phyloP scores from a whole-genome alignment of 2,113 vertebrate species.

The Planiliza haematocheilus region DNA sequence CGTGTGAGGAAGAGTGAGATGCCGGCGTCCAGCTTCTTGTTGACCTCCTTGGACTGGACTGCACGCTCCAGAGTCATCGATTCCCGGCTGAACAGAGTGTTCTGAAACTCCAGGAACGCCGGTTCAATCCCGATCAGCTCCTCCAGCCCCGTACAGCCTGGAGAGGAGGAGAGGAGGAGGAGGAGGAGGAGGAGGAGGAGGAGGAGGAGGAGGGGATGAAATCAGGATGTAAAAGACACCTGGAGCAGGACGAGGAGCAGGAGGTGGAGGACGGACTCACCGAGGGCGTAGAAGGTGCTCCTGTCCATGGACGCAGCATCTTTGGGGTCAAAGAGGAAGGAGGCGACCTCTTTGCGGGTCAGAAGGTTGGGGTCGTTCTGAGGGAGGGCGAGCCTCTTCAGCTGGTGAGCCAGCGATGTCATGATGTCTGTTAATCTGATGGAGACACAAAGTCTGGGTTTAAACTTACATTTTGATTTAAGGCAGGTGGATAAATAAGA shows the following conservation, averaged over 20 bases:
- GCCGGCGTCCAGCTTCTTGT: slow-evolving; percentile 88
- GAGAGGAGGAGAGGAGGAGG: no score
- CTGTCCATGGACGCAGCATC: slow-evolving; percentile 91
- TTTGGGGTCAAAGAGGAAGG: slow-evolving; percentile 91
- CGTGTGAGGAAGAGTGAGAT: slow-evolving; percentile 91
- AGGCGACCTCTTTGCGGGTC: slow-evolving; percentile 82
- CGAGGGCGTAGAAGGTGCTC: slow-evolving; percentile 92
- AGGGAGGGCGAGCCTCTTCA: slow-evolving; percentile 92
- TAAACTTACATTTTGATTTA: no score
- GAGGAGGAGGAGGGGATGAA: no score
- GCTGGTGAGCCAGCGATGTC: slow-evolving; percentile 94
- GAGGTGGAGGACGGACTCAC: slow-evolving; percentile 75
- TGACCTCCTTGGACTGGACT: slow-evolving; percentile 92
- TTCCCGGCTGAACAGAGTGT: slow-evolving; percentile 89
- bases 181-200: background rate
- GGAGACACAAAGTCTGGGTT: background rate
- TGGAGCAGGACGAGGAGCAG: background rate
- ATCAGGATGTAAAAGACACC: no score
- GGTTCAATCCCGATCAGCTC: slow-evolving; percentile 93
- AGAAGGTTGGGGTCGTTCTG: slow-evolving; percentile 89
- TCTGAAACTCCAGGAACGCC: slow-evolving; percentile 89
- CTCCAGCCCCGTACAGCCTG: slow-evolving; percentile 96
- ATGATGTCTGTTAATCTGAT: slow-evolving; percentile 71
- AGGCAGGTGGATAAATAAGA: no score
- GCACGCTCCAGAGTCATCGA: slow-evolving; percentile 91